A percentile compares a stretch with the other conserved stretches of the same genome.
phyloP scores from a whole-genome alignment of 2,888 invertebrate species.

The Flexamia atlantica region DNA sequence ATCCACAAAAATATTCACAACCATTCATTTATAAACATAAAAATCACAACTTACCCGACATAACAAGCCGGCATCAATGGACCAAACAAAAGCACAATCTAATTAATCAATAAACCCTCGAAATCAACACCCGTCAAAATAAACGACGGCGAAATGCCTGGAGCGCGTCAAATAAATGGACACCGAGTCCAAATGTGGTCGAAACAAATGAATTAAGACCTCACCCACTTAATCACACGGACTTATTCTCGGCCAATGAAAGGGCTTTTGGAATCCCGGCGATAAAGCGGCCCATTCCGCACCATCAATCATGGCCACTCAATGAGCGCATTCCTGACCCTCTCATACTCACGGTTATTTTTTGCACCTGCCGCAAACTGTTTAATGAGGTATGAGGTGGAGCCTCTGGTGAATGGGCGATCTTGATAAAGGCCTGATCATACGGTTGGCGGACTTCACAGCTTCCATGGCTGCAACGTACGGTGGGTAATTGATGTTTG shows the following conservation, averaged over 20 bases:
- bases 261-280: constrained; percentile 54
- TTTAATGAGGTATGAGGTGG: constrained; percentile 26
- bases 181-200: constrained; percentile 27
- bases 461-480: too few relatives aligned
- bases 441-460: too few relatives aligned
- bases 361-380: constrained; percentile 30
- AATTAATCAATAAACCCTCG: constrained; percentile 10
- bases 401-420: not conserved
- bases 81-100: too few relatives aligned
- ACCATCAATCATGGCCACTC: constrained; percentile 49
- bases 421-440: not conserved
- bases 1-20: too few relatives aligned
- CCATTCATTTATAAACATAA: too few relatives aligned
- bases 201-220: constrained; percentile 59
- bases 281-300: constrained; percentile 37
- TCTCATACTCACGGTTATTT: not conserved
- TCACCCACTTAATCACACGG: constrained; percentile 54
- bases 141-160: constrained; percentile 28
- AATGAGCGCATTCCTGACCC: constrained; percentile 20
- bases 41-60: too few relatives aligned
- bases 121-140: constrained; percentile 24
- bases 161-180: constrained; percentile 44
- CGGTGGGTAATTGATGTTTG: too few relatives aligned
- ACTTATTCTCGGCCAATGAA: constrained; percentile 55
- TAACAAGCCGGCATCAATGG: too few relatives aligned